Percentiles rank a stretch among this genome's conserved stretches.
Evolutionary conservation across 2,113 vertebrate species (phyloP).

Genomic region (Sprattus sprattus): DNA sequence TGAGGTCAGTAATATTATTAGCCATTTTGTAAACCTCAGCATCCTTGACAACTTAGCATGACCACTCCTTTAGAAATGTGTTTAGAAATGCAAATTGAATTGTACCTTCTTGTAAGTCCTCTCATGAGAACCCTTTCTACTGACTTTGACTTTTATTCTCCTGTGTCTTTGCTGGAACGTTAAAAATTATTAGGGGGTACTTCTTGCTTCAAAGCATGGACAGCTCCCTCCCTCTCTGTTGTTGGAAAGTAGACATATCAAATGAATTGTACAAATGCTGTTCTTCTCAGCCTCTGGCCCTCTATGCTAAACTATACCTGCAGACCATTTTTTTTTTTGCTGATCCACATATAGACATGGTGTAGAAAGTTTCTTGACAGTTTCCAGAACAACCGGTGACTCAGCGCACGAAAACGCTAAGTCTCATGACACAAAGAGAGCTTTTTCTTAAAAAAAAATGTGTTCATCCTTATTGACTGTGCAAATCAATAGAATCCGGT

Average conservation of each 20-base stretch:
- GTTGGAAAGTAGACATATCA: background rate
- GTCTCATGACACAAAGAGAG: background rate
- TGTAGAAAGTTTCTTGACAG: background rate
- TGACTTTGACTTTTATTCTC: background rate
- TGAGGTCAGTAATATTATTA: background rate
- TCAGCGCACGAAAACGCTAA: background rate
- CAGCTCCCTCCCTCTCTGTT: background rate
- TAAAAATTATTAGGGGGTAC: background rate
- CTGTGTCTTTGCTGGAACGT: background rate
- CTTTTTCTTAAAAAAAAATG: too few relatives aligned
- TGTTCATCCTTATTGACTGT: conserved; percentile 15
- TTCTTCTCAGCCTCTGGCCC: background rate
- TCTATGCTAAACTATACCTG: too few relatives aligned
- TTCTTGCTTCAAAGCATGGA: background rate
- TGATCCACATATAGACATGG: background rate
- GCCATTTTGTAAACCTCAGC: too few relatives aligned
- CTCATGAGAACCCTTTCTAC: background rate
- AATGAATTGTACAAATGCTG: background rate
- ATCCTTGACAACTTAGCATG: too few relatives aligned
- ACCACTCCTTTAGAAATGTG: too few relatives aligned
- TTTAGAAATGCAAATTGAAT: too few relatives aligned
- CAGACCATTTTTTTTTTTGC: background rate
- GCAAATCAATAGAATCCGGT: conserved; percentile 31
- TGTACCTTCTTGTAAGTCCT: background rate
- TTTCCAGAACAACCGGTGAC: background rate